Percentiles rank a stretch among this genome's conserved stretches.
Conservation (phyloP, 2,797 vertebrate genomes). For the Mormyrus proboscirostris region DNA sequence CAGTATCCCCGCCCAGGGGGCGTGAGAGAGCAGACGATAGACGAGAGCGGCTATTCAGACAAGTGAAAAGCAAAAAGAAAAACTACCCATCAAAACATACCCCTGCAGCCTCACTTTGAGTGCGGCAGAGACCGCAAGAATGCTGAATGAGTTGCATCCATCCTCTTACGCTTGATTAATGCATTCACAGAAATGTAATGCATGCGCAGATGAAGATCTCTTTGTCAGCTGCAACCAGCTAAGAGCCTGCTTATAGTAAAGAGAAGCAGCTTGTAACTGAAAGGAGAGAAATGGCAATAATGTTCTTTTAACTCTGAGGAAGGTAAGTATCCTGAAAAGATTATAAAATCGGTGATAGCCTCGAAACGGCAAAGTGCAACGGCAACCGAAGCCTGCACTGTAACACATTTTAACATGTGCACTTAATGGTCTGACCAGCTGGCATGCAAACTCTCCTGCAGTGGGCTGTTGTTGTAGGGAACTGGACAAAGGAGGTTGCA, state of each 20-base stretch:
- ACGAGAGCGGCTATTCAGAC: not conserved
- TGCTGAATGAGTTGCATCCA: not conserved
- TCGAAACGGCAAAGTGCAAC: not conserved
- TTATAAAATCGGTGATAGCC: not conserved
- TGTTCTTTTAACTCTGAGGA: not conserved
- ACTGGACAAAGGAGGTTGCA: constrained; percentile 3
- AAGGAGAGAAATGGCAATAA: not conserved
- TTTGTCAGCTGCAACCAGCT: not conserved
- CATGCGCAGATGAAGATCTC: not conserved
- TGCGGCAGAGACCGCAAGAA: not conserved
- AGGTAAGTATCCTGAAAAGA: not conserved
- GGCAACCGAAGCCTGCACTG: not conserved
- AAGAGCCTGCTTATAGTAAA: constrained; percentile 19
- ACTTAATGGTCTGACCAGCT: not conserved
- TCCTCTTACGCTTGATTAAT: not conserved
- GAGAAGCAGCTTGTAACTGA: not conserved
- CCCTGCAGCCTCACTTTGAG: not conserved
- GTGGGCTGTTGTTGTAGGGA: not conserved
- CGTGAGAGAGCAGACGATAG: not conserved
- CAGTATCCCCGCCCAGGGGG: not conserved
- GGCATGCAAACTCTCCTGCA: not conserved
- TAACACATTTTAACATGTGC: not conserved
- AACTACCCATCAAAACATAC: not conserved
- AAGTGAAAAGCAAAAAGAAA: not conserved
- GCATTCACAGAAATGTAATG: not conserved